A percentile compares a stretch with the other conserved stretches of the same genome.
phyloP scores from a whole-genome alignment of 2,888 invertebrate species.

The Torymus texanus region DNA sequence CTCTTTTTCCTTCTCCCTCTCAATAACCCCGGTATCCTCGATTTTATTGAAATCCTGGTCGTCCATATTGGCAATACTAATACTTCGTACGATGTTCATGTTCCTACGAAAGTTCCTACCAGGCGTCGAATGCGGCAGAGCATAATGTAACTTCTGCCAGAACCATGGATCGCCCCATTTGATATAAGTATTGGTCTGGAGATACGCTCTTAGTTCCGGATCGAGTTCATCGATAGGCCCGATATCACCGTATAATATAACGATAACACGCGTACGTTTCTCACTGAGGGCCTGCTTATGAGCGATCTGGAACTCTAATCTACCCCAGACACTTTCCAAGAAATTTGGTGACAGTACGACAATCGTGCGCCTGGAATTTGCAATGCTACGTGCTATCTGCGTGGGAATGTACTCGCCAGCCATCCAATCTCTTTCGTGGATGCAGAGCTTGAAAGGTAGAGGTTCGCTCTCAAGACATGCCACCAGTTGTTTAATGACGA shows the following conservation, averaged over 20 bases:
- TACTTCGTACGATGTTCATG: too few relatives aligned
- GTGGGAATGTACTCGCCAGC: constrained; percentile 84
- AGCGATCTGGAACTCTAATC: constrained; percentile 84
- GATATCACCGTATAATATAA: constrained; percentile 85
- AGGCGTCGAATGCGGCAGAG: constrained; percentile 78
- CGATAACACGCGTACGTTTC: constrained; percentile 81
- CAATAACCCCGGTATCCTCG: neutral
- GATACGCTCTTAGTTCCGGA: constrained; percentile 82
- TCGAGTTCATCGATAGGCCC: constrained; percentile 80
- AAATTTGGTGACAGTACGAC: constrained; percentile 84
- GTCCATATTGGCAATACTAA: neutral
- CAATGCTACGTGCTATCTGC: constrained; percentile 82
- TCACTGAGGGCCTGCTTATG: constrained; percentile 83
- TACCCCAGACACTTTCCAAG: constrained; percentile 85
- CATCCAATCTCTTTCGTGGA: constrained; percentile 86
- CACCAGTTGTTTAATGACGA: constrained; percentile 81
- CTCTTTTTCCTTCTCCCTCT: neutral
- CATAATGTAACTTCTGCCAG: constrained; percentile 86
- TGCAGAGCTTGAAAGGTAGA: constrained; percentile 81
- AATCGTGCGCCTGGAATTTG: constrained; percentile 82
- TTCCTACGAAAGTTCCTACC: too few relatives aligned
- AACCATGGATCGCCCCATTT: constrained; percentile 90
- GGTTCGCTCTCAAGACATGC: constrained; percentile 81
- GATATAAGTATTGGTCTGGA: constrained; percentile 86
- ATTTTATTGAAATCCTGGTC: neutral